phyloP scores from a whole-genome alignment of 2,888 invertebrate genomes.

The Tetrapedia diversipes region DNA sequence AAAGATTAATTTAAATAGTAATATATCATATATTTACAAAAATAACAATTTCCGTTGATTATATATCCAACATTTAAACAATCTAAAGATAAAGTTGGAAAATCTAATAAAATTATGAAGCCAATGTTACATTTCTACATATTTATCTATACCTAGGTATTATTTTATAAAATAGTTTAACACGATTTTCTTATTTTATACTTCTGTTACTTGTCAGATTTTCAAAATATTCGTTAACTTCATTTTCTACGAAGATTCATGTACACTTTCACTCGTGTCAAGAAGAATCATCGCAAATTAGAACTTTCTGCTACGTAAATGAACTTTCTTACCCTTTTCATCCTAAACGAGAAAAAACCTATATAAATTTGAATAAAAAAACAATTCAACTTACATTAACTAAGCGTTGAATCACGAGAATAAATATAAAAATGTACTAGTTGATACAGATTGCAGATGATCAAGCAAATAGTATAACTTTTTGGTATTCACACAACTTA shows the following conservation, averaged over 20 bases:
- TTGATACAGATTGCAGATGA: background rate
- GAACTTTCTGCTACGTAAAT: background rate
- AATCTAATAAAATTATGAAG: slow-evolving; percentile 20
- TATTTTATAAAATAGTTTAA: background rate
- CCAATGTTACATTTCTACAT: background rate
- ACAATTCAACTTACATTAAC: slow-evolving; percentile 12
- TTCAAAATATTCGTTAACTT: background rate
- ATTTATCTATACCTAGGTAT: no score
- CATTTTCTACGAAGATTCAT: background rate
- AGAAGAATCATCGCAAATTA: background rate
- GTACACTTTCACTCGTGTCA: slow-evolving; percentile 20
- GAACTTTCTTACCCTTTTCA: slow-evolving; percentile 10
- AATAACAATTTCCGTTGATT: no score
- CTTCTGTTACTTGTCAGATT: background rate
- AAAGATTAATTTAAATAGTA: no score
- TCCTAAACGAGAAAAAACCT: background rate
- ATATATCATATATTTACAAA: no score
- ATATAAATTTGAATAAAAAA: background rate
- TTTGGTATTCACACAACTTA: background rate
- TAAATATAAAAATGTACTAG: background rate
- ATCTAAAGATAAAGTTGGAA: no score
- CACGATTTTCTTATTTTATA: background rate
- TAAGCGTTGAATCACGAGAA: background rate
- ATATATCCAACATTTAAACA: slow-evolving; percentile 14
- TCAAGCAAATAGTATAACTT: background rate